Base-by-base conservation (phyloP, 1,140 invertebrate species). In the Drosophila pseudoananassae region DNA sequence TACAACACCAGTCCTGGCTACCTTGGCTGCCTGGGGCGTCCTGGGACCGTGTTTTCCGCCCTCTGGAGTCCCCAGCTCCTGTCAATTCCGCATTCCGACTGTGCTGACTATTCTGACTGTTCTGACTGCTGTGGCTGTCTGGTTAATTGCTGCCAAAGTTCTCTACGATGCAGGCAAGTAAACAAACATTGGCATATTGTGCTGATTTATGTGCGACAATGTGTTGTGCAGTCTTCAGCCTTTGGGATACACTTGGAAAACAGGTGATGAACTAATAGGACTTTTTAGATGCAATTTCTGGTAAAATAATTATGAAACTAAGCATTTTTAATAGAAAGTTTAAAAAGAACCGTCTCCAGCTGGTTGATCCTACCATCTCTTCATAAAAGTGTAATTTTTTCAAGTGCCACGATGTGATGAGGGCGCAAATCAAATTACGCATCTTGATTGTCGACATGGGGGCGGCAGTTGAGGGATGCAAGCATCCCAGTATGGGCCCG, bases 121-220 rank as follows among this genome's bases (percentile, higher is more conserved):
- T 65, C 49, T 54, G 49, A 47, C 65, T 61, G 31, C 49, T 61
- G 57, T 52, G 59, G 73, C 76, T 80, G 83, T 66, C 71, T 91
- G 81, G 84, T 91, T 91, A 91, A 91, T 91, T 91, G 89, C 90
- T 91, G 77, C 74, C 85, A 91, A 91, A 87, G 78, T 88, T 90
- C 50, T 53, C 55, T 25, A 52, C 65, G 65, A 83, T 84, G 84
- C 83, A 89, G 75, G 70, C 72, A 72, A 83, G 82, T 80, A 89
- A 90, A 87, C 90, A 91, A 85, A 88, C 82, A 91, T 91, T 87
- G 89, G 84, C 89, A 91, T 91, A 91, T 91, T 91, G 89, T 91
- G 73, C 89, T 90, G 89, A 91, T 91, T 91, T 91, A 91, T 90
- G 85, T 88, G 78, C 83, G 83, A 88, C 83, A 88, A 88, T 89